These are phyloP conservation scores for Junco hyemalis DNA, from an alignment of 2,113 vertebrate genomes.

Conservation along the genomic window DNA sequence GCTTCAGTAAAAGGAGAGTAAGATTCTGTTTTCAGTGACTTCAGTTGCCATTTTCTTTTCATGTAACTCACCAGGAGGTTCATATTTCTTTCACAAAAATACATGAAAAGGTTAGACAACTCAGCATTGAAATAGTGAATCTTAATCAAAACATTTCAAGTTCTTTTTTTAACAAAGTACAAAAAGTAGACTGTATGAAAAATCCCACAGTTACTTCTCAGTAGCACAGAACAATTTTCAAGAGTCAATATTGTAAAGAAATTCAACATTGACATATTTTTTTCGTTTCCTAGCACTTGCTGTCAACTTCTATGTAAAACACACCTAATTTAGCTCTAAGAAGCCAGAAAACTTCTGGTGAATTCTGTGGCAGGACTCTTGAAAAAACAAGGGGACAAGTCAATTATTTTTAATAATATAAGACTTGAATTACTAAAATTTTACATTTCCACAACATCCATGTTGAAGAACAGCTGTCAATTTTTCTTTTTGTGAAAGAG, in stretches of 20 bases:
- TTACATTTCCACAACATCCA: not conserved
- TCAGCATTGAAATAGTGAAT: not conserved
- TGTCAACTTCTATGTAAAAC: not conserved
- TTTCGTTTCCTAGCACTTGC: not conserved
- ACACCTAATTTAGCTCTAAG: not conserved
- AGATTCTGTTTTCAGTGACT: not conserved
- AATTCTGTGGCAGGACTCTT: not conserved
- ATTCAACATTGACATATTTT: not conserved
- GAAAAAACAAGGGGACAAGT: not conserved
- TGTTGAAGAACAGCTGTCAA: not conserved
- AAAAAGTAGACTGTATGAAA: not conserved
- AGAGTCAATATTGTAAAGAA: not conserved
- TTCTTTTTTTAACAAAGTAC: not conserved
- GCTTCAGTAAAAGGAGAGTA: not conserved
- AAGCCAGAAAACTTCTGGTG: not conserved
- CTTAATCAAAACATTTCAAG: not conserved
- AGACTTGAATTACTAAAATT: not conserved
- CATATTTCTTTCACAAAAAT: not conserved
- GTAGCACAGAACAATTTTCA: not conserved
- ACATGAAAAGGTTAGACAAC: not conserved
- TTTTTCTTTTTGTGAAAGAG: not conserved
- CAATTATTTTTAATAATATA: not conserved
- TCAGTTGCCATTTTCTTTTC: not conserved
- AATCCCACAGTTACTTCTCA: not conserved
- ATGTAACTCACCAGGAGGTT: not conserved